Evolutionary conservation across 2,113 vertebrate genomes (phyloP), one percentile per base, ranked within the genome.

Genomic region (Puffinus mauretanicus): DNA sequence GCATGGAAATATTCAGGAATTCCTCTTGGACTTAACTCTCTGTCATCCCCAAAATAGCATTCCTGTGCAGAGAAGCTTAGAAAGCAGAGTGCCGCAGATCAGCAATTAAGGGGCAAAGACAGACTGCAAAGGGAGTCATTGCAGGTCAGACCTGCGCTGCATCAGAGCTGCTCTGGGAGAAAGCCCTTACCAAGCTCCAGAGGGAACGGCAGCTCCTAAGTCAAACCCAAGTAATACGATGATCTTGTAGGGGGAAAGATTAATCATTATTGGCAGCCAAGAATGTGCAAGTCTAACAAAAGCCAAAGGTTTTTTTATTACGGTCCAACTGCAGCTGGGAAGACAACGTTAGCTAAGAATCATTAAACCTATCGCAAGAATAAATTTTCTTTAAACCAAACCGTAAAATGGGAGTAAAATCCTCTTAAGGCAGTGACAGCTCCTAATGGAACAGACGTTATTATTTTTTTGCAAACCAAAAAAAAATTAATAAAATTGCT

Each of bases 361-460:
- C 75, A 92, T 94, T 97, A 94, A 97, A 96, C 71, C 92, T 80
- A 57, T 73, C 86, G 81, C 94, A 91, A 80, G 91, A 97, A 97
- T 89, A 93, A 95, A 93, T 97, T 96, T 96, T 95, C 95, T 97
- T 95, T 94, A 89, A 96, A 96, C 87, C 78, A 90, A 93, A 88
- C 70, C 78, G 86, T 94, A 96, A 96, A 97, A 96, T 77, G 78
- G 84, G 94, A 95, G n/a, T 91, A 95, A 97, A 97, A 98, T 96
- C 96, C 92, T 98, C 97, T 97, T 96, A 97, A 97, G 82, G 92
- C 91, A 88, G 54, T 2, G 14, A 95, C 26, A 27, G 88, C 47
- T 94, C 93, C 95, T 91, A 94, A 95, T 95, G 70, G 96, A 97
- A 96, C 67, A 95, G 75, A 86, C 60, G 16, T 83, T 73, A 83